Base-by-base conservation (phyloP, 2,888 invertebrate genomes). In the Alcis repandata region DNA sequence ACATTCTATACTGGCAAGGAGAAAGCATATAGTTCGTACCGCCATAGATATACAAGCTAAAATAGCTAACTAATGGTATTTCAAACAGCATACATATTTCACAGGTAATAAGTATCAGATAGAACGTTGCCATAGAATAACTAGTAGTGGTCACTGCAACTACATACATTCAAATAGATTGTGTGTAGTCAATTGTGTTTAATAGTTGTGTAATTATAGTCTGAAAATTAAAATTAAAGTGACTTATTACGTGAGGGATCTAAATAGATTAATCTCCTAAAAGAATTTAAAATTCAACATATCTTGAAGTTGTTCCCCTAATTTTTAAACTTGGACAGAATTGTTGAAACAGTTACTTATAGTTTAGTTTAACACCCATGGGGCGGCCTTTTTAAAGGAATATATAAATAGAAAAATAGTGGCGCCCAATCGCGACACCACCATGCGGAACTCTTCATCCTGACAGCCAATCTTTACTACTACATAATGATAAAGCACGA, bases 301-400 rank as follows among this genome's bases (percentile, higher is more conserved):
- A n/a, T n/a, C n/a, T n/a, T n/a, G n/a, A 27, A 27, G 27, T 27
- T 4, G 6, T 2, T 27, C 3, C 6, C 27, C 6, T 27, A 27
- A 4, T 27, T 27, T 27, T 41, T 41, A 41, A 9, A 17, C 0
- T 9, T 17, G 10, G 8, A 9, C 9, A 15, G 15, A 8, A 41
- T 9, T 17, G n/a, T 8, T 22, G 17, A 20, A 46, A 46, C 15
- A 60, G 76, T 78, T 78, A 81, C 79, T 79, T 78, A 74, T 46
- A n/a, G 8, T 0, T 41, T 15, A 1, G 6, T 19, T 22, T 2
- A 79, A 82, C 79, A 83, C 76, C 79, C 77, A 71, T 72, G 77
- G 69, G 77, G 86, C 86, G 88, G 87, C 75, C 76, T 43, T 78
- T 82, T 88, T 87, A 89, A 89, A 89, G 85, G 79, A 82, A 80